phyloP scores from a whole-genome alignment of 2,888 invertebrate species.

The Salpingus planirostris region DNA sequence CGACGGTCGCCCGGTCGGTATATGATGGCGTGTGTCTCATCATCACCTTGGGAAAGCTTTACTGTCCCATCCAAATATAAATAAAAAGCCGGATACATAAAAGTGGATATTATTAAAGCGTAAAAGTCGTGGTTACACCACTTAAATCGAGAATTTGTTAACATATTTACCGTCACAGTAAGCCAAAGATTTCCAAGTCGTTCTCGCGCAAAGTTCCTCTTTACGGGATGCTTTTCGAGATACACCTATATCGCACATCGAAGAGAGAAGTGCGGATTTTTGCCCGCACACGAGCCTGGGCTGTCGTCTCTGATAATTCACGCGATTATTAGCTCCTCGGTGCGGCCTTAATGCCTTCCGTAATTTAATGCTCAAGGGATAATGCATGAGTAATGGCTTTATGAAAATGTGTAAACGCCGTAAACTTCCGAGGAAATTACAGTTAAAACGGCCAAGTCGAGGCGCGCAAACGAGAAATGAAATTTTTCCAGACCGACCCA shows the following conservation, averaged over 20 bases:
- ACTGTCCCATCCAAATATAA: slow-evolving; percentile 22
- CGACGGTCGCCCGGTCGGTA: no score
- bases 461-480: no score
- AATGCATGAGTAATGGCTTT: slow-evolving; percentile 14
- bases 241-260: no score
- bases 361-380: slow-evolving; percentile 21
- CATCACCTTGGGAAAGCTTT: slow-evolving; percentile 1
- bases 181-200: no score
- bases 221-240: no score
- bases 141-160: slow-evolving; percentile 8
- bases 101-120: slow-evolving; percentile 12
- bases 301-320: slow-evolving; percentile 16
- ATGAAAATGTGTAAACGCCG: slow-evolving; percentile 14
- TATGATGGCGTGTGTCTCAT: not conserved
- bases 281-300: no score
- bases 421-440: slow-evolving; percentile 12
- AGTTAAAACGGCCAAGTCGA: no score
- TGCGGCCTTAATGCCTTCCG: slow-evolving; percentile 25
- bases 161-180: slow-evolving; percentile 7
- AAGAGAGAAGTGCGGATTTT: no score
- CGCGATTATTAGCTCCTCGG: slow-evolving; percentile 20
- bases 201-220: no score
- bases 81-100: slow-evolving; percentile 25
- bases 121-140: no score
- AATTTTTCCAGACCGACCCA: no score